These are phyloP conservation scores for Prolemur simus DNA, from an alignment of 2,113 vertebrate species.

Conservation along the genomic window DNA sequence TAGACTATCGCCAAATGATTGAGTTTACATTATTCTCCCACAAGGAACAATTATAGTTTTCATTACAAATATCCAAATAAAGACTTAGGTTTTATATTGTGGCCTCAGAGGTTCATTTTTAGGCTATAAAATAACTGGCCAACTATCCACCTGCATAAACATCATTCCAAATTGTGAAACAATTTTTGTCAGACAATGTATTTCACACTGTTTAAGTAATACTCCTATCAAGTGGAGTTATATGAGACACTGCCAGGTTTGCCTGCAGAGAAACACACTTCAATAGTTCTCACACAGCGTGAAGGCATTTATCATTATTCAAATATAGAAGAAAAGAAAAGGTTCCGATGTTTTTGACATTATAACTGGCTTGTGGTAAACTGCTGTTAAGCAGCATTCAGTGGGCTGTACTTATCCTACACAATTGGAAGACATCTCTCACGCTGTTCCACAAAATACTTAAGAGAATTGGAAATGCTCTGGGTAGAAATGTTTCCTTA, in stretches of 20 bases:
- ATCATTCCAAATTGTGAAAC: constrained; percentile 65
- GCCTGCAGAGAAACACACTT: constrained; percentile 81
- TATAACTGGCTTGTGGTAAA: constrained; percentile 74
- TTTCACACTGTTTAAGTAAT: constrained; percentile 75
- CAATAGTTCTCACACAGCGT: constrained; percentile 74
- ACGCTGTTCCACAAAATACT: constrained; percentile 50
- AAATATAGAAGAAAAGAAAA: constrained; percentile 74
- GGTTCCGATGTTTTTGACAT: constrained; percentile 67
- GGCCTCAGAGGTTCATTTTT: constrained; percentile 35
- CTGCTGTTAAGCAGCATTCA: constrained; percentile 60
- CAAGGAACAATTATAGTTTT: constrained; percentile 54
- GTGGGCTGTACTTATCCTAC: constrained; percentile 47
- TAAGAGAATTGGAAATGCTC: constrained; percentile 47
- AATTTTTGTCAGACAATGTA: constrained; percentile 65
- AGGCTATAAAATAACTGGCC: constrained; percentile 45
- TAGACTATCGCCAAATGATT: background rate
- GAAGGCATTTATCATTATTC: constrained; percentile 78
- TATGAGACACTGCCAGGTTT: constrained; percentile 70
- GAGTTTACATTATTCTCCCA: background rate
- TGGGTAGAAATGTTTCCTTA: constrained; percentile 13
- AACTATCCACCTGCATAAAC: constrained; percentile 66
- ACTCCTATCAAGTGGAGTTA: constrained; percentile 25
- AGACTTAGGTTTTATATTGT: background rate
- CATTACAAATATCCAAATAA: constrained; percentile 35
- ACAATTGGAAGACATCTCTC: constrained; percentile 60